Evolutionary conservation across 2,797 vertebrate genomes (phyloP).

Genomic region (Notamacropus eugenii): DNA sequence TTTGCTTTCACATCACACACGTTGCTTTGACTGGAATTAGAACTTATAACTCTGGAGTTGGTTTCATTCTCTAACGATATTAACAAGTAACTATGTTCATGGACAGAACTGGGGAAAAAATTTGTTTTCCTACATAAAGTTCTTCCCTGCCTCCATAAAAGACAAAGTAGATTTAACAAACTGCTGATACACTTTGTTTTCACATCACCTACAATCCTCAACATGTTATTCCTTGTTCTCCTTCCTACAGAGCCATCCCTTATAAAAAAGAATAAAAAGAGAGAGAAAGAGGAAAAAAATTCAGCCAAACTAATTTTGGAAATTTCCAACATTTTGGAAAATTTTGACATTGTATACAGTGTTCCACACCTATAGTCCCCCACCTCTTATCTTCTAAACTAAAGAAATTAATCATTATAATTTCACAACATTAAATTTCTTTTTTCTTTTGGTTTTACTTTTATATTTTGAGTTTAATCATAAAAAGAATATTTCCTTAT

Average conservation of each 20-base stretch:
- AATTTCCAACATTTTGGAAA: neutral
- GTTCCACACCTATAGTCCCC: neutral
- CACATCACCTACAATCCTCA: neutral
- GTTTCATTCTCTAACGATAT: neutral
- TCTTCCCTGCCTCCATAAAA: neutral
- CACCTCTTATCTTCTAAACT: neutral
- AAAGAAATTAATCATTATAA: neutral
- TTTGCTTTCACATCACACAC: neutral
- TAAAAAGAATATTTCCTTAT: neutral
- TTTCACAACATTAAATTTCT: neutral
- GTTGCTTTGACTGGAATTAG: neutral
- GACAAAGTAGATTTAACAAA: neutral
- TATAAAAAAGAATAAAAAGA: neutral
- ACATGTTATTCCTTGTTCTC: neutral
- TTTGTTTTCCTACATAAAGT: neutral
- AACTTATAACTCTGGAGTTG: neutral
- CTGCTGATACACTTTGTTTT: neutral
- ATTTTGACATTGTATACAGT: neutral
- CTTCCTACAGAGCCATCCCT: neutral
- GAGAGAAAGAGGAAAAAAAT: neutral
- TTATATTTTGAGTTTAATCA: neutral
- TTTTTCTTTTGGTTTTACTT: neutral
- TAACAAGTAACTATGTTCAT: neutral
- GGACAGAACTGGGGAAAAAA: neutral
- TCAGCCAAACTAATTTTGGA: neutral